Evolutionary conservation across 2,888 invertebrate genomes (phyloP).

Genomic region (Dasypolia templi): DNA sequence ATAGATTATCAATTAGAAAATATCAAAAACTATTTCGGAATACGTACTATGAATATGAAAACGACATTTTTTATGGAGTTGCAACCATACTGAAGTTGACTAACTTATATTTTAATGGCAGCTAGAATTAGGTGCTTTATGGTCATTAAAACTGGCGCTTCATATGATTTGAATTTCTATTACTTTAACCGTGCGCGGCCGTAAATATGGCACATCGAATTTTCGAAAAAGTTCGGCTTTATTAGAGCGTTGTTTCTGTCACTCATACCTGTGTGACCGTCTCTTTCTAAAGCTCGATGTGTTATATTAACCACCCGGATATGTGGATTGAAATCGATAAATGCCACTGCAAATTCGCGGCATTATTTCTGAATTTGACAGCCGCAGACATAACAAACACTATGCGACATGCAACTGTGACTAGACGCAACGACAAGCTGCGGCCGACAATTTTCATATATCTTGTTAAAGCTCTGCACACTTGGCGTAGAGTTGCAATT

Average conservation of each 20-base stretch:
- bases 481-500: neutral
- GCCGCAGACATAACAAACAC: neutral
- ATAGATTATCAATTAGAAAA: constrained; percentile 42
- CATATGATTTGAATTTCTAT: constrained; percentile 1
- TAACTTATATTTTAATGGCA: constrained; percentile 12
- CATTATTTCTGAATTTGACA: neutral
- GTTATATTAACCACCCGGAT: neutral
- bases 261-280: neutral
- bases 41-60: constrained; percentile 51
- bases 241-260: neutral
- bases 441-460: neutral
- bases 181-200: neutral
- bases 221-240: neutral
- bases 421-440: neutral
- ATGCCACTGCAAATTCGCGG: neutral
- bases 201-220: neutral
- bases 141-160: constrained; percentile 16
- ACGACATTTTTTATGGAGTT: constrained; percentile 24
- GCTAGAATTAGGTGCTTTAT: constrained; percentile 34
- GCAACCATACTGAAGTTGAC: constrained; percentile 14
- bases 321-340: neutral
- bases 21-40: constrained; percentile 48
- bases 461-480: neutral
- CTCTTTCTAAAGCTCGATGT: neutral
- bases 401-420: neutral